phyloP scores from a whole-genome alignment of 2,797 vertebrate species.

The Clarias platycephalus region DNA sequence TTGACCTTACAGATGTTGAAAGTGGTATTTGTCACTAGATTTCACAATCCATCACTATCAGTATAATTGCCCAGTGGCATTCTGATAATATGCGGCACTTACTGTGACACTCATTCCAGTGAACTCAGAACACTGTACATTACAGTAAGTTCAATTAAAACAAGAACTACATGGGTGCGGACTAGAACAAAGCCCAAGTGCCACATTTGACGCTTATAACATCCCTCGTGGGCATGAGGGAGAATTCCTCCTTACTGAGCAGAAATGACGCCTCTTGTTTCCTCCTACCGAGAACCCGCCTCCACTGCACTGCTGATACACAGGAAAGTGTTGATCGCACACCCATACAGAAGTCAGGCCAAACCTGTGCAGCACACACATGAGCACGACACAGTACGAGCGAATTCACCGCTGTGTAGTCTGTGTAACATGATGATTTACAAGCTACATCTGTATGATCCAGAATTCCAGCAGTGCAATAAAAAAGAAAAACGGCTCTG shows the following conservation, averaged over 20 bases:
- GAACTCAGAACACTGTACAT: not conserved
- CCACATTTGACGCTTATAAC: constrained; percentile 23
- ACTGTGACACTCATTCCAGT: not conserved
- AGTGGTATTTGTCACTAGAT: not conserved
- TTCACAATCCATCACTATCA: not conserved
- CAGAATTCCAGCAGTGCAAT: constrained; percentile 24
- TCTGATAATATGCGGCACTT: not conserved
- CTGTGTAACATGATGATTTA: constrained; percentile 26
- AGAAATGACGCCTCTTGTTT: constrained; percentile 29
- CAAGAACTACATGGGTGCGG: constrained; percentile 3
- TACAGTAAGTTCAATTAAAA: not conserved
- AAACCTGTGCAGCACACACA: not conserved
- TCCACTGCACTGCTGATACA: constrained; percentile 5
- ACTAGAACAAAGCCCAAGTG: not conserved
- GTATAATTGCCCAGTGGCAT: not conserved
- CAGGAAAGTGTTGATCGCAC: constrained; percentile 14
- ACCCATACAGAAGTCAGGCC: constrained; percentile 3
- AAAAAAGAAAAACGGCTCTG: not conserved
- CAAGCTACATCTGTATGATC: constrained; percentile 35
- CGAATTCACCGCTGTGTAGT: not conserved
- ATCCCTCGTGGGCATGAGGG: constrained; percentile 13
- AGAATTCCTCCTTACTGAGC: constrained; percentile 14
- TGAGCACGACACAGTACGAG: not conserved
- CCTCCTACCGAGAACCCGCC: constrained; percentile 29
- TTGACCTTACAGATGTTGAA: not conserved